Evolutionary conservation across 2,888 invertebrate species (phyloP).

Genomic region (Norana najaformis): DNA sequence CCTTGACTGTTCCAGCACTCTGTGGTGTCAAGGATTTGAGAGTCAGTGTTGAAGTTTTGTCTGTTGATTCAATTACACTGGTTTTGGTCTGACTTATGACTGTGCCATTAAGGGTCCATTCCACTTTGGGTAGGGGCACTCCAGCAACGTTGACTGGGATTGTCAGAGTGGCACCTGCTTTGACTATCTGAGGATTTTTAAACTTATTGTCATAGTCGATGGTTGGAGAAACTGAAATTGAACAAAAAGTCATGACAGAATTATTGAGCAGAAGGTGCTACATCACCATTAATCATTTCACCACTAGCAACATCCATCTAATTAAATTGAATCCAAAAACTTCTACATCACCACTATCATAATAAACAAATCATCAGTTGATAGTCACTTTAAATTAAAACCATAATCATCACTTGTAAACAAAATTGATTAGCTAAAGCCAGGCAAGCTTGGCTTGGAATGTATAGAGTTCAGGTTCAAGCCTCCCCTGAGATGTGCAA

Average conservation of each 20-base stretch:
- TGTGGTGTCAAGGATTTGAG: slow-evolving; percentile 64
- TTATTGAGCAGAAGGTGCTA: background rate
- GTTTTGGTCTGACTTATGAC: slow-evolving; percentile 28
- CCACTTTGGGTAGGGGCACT: slow-evolving; percentile 42
- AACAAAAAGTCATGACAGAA: background rate
- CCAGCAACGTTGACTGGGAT: slow-evolving; percentile 42
- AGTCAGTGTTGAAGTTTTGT: slow-evolving; percentile 43
- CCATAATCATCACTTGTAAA: no score
- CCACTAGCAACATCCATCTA: background rate
- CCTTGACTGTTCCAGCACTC: slow-evolving; percentile 83
- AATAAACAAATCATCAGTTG: no score
- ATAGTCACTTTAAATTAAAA: no score
- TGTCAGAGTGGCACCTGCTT: slow-evolving; percentile 36
- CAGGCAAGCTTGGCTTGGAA: no score
- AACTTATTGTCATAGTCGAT: slow-evolving; percentile 40
- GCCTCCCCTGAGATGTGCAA: no score
- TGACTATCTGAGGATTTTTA: slow-evolving; percentile 34
- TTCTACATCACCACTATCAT: background rate
- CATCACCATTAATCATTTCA: background rate
- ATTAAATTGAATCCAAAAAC: background rate
- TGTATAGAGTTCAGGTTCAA: no score
- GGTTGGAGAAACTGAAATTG: slow-evolving; percentile 34
- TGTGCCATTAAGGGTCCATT: slow-evolving; percentile 64
- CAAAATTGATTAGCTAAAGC: no score
- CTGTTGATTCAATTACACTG: slow-evolving; percentile 47